Percentiles rank a stretch among this genome's conserved stretches.
These are phyloP conservation scores for Dioctria rufipes DNA, from an alignment of 2,888 invertebrate species.

Conservation along the genomic window DNA sequence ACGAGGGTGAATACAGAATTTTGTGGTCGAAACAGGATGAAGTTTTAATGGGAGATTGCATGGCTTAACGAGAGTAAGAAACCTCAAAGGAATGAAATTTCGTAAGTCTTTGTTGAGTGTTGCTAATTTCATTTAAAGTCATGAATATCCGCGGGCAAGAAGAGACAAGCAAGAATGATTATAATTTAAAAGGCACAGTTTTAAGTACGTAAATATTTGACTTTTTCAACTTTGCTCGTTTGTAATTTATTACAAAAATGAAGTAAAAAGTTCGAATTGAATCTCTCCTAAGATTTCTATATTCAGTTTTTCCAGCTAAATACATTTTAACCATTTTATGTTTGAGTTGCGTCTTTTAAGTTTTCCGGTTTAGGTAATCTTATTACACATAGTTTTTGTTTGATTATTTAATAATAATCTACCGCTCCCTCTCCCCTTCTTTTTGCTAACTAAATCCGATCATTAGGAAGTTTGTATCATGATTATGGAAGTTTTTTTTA, in stretches of 20 bases:
- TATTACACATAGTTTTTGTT: too few relatives aligned
- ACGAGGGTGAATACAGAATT: conserved; percentile 10
- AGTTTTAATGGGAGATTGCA: conserved; percentile 56
- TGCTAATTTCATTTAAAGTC: conserved; percentile 36
- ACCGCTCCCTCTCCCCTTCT: too few relatives aligned
- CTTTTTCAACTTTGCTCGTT: conserved; percentile 4
- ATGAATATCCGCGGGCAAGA: neutral
- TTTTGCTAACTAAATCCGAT: too few relatives aligned
- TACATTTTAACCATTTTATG: too few relatives aligned
- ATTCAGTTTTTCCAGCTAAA: too few relatives aligned
- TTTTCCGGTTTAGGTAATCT: too few relatives aligned
- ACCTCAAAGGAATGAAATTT: conserved; percentile 53
- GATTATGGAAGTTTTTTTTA: too few relatives aligned
- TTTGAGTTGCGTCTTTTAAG: too few relatives aligned
- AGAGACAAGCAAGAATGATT: neutral
- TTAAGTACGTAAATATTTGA: neutral
- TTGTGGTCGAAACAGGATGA: conserved; percentile 47
- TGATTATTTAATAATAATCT: too few relatives aligned
- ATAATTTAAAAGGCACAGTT: neutral
- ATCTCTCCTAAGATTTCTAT: neutral
- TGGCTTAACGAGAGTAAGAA: conserved; percentile 56
- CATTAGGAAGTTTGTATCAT: too few relatives aligned
- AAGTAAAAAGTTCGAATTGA: neutral
- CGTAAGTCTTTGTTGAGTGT: conserved; percentile 49
- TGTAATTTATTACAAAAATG: neutral